phyloP scores from a whole-genome alignment of 2,113 vertebrate species.

The Aspidoscelis tigris region DNA sequence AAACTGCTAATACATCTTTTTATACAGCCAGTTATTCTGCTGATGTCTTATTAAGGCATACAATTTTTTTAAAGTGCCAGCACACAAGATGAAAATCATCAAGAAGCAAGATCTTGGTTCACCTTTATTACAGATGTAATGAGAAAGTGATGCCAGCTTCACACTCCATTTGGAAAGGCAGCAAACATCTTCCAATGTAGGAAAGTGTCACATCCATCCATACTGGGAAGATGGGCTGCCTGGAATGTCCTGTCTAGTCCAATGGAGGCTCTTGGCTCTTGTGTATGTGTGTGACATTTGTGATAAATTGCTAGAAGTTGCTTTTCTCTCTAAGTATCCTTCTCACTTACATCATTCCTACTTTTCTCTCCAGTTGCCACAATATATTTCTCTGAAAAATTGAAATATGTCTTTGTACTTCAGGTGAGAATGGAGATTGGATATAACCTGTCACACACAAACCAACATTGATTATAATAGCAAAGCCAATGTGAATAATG shows the following conservation, averaged over 20 bases:
- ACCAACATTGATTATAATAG: constrained; percentile 48
- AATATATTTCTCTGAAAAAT: constrained; percentile 45
- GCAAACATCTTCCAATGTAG: neutral
- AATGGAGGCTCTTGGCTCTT: constrained; percentile 20
- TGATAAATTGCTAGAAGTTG: constrained; percentile 58
- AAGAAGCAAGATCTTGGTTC: neutral
- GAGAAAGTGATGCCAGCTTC: neutral
- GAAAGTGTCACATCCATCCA: neutral
- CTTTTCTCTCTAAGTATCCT: constrained; percentile 37
- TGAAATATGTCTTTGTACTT: constrained; percentile 61
- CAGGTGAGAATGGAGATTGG: constrained; percentile 56
- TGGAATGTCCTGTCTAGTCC: constrained; percentile 5
- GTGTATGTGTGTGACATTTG: constrained; percentile 34
- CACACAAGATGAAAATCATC: constrained; percentile 18
- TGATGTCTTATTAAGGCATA: neutral
- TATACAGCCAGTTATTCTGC: neutral
- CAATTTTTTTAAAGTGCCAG: neutral
- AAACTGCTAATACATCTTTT: neutral
- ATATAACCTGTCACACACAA: constrained; percentile 52
- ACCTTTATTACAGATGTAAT: constrained; percentile 1
- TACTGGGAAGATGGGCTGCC: neutral
- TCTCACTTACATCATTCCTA: constrained; percentile 15
- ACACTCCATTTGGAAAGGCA: neutral
- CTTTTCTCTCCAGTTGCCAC: constrained; percentile 51
- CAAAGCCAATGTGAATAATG: constrained; percentile 32